A percentile compares a stretch with the other conserved stretches of the same genome.
Conservation (phyloP, 1,140 invertebrate genomes). For the Pogonomyrmex californicus region DNA sequence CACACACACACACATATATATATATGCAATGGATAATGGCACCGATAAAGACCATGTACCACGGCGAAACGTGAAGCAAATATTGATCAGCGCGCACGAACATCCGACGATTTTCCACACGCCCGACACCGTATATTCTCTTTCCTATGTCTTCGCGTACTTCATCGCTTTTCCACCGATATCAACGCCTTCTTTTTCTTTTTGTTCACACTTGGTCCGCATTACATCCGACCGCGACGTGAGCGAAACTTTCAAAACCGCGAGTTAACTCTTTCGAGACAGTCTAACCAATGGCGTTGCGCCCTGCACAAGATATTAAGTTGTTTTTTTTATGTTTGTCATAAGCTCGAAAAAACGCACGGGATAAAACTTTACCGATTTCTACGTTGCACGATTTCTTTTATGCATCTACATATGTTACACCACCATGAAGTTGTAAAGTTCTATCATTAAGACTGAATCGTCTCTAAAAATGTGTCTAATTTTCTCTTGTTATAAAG, state of each 20-base stretch:
- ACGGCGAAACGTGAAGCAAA: conserved; percentile 52
- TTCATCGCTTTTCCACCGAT: conserved; percentile 61
- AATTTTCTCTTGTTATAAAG: neutral
- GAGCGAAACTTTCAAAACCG: conserved; percentile 50
- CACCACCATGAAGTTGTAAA: neutral
- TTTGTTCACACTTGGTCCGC: neutral
- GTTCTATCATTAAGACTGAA: neutral
- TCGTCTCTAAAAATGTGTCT: neutral
- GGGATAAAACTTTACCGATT: conserved; percentile 46
- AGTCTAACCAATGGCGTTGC: neutral
- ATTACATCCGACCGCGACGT: conserved; percentile 29
- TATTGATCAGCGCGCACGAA: conserved; percentile 51
- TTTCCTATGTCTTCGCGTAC: conserved; percentile 52
- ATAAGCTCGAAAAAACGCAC: conserved; percentile 18
- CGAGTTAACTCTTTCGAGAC: conserved; percentile 58
- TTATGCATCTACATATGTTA: conserved; percentile 15
- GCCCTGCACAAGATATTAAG: conserved; percentile 19
- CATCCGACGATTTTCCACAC: conserved; percentile 54
- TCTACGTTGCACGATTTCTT: conserved; percentile 1
- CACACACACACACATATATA: neutral
- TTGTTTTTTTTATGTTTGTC: conserved; percentile 36
- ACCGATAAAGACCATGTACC: conserved; percentile 48
- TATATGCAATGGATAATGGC: conserved; percentile 34
- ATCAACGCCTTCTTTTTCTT: neutral
- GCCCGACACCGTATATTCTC: conserved; percentile 51